phyloP scores from a whole-genome alignment of 2,113 vertebrate species.

The Malaclemys terrapin region DNA sequence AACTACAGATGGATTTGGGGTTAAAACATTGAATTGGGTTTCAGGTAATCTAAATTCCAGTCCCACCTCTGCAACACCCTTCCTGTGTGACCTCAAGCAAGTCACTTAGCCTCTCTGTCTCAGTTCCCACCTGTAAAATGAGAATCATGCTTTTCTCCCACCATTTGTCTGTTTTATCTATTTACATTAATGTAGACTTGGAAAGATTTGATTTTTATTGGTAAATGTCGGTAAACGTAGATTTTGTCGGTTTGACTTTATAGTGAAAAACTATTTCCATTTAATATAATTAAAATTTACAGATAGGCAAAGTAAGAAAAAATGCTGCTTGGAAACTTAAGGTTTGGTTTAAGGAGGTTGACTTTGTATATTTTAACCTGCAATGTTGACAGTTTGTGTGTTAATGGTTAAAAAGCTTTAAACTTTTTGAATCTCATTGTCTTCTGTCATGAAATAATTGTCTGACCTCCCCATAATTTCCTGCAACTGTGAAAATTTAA shows the following conservation, averaged over 20 bases:
- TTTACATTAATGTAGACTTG: not conserved
- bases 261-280: not conserved
- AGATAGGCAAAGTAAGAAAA: not conserved
- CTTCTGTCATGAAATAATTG: not conserved
- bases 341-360: not conserved
- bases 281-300: not conserved
- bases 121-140: not conserved
- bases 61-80: not conserved
- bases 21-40: not conserved
- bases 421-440: not conserved
- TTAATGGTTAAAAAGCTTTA: not conserved
- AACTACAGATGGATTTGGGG: not conserved
- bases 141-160: not conserved
- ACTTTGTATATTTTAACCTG: not conserved
- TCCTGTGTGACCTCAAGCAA: not conserved
- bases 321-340: not conserved
- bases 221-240: not conserved
- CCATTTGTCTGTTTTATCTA: not conserved
- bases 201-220: not conserved
- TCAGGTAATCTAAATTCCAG: not conserved
- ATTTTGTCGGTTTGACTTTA: not conserved
- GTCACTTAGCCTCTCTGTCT: not conserved
- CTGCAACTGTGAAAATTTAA: not conserved
- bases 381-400: not conserved
- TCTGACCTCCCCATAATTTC: not conserved